phyloP scores from a whole-genome alignment of 2,797 vertebrate species.

The Halcyon badia region DNA sequence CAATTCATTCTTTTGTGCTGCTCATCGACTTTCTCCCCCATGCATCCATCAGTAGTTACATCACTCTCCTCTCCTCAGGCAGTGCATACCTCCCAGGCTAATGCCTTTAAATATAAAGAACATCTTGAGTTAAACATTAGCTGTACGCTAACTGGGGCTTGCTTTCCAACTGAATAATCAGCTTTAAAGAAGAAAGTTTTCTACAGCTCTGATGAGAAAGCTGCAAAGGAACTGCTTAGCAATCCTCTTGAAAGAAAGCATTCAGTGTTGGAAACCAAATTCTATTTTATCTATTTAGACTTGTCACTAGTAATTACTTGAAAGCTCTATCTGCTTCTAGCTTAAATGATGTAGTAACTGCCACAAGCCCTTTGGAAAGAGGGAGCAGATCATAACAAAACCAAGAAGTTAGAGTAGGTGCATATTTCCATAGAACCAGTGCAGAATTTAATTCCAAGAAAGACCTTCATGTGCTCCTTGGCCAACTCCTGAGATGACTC shows the following conservation, averaged over 20 bases:
- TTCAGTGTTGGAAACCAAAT: conserved; percentile 4
- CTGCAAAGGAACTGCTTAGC: conserved; percentile 22
- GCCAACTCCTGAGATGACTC: background rate
- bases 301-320: conserved; percentile 26
- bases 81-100: background rate
- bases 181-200: conserved; percentile 33
- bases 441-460: background rate
- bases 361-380: background rate
- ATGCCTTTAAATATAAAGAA: conserved; percentile 37
- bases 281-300: conserved; percentile 31
- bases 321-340: conserved; percentile 15
- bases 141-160: background rate
- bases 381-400: background rate
- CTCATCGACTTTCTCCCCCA: background rate
- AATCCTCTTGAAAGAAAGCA: conserved; percentile 11
- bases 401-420: background rate
- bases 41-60: conserved; percentile 30
- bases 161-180: conserved; percentile 27
- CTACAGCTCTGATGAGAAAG: background rate
- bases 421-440: background rate
- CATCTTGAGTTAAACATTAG: conserved; percentile 28
- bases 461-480: background rate
- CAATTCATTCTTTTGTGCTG: conserved; percentile 40
- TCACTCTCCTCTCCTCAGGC: conserved; percentile 26
- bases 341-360: background rate